Conservation (phyloP, 2,113 vertebrate species). For the Physeter macrocephalus region DNA sequence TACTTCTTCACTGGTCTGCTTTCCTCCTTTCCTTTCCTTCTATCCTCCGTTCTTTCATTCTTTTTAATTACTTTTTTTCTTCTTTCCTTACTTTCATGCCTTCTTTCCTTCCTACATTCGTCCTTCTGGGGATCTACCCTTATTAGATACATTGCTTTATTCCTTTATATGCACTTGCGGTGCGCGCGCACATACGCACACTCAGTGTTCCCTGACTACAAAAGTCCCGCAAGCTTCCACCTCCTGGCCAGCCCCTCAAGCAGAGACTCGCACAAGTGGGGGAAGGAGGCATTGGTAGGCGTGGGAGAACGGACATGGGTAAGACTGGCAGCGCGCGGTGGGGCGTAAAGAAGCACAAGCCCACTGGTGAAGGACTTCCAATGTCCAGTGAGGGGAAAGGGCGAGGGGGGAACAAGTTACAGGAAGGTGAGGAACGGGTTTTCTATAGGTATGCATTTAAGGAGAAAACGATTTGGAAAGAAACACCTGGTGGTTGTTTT, state of each 20-base stretch:
- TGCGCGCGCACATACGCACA: rapidly evolving
- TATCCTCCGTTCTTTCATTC: background rate
- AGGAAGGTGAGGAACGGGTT: background rate
- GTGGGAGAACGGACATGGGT: rapidly evolving
- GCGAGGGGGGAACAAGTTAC: rapidly evolving
- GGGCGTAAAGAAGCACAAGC: rapidly evolving
- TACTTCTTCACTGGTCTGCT: background rate
- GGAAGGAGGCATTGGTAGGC: background rate
- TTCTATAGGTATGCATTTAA: rapidly evolving
- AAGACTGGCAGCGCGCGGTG: rapidly evolving
- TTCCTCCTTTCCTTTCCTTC: background rate
- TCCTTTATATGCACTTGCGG: rapidly evolving
- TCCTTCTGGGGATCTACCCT: background rate
- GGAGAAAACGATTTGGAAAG: background rate
- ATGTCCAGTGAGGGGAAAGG: rapidly evolving
- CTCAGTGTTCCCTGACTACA: rapidly evolving
- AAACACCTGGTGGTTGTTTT: background rate
- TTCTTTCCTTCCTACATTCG: background rate
- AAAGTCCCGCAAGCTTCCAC: background rate
- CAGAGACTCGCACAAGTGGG: rapidly evolving
- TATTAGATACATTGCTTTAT: background rate
- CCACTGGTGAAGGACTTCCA: rapidly evolving
- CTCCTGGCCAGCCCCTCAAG: rapidly evolving
- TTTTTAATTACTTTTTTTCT: background rate
- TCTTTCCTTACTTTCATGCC: background rate